Evolutionary conservation across 2,797 vertebrate genomes (phyloP), one percentile per base, ranked within the genome.

Genomic region (Eleutherodactylus coqui): DNA sequence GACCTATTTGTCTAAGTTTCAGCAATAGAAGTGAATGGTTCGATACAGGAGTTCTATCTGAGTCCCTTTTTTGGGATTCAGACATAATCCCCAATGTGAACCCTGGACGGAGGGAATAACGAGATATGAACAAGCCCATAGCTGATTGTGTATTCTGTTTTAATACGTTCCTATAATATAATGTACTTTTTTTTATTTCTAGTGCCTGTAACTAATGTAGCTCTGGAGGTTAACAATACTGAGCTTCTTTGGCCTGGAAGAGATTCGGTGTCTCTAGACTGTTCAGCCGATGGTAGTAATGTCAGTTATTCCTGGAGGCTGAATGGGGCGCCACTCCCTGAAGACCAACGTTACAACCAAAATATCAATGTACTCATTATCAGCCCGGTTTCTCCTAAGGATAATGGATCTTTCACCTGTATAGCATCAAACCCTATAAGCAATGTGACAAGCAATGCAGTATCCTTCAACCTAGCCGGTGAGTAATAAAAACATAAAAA

Each of bases 251-350:
- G 53, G 51, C 67, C 60, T 6, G 69, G 51, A 41, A 21, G 17
- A 4, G 84, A 85, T 29, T 80, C 67, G 0, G 67, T 85, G 21
- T 79, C 77, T 27, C 27, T 85, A 36, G 24, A 3, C 11, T 85
- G 84, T 51, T 75, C 47, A 41, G 29, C 77, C 24, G 11, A 7
- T 51, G 84, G 84, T 55, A 80, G 77, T 19, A 24, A 80, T 27
- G 77, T 85, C 77, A 72, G n/a, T 5, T 85, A 60, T 43, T 60
- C 69, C 51, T 85, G 84, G 84, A 75, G 11, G 6, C 53, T 85
- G 7, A 13, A 62, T n/a, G 67, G 60, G 27, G 5, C 19, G 13
- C 19, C 51, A 16, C 51, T 85, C 9, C 77, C 67, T 5, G 14
- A 4, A 13, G 24, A 73, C 38, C 53, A 77, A 1, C 77, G 29